Evolutionary conservation across 2,113 vertebrate genomes (phyloP).

Genomic region (Motacilla alba): DNA sequence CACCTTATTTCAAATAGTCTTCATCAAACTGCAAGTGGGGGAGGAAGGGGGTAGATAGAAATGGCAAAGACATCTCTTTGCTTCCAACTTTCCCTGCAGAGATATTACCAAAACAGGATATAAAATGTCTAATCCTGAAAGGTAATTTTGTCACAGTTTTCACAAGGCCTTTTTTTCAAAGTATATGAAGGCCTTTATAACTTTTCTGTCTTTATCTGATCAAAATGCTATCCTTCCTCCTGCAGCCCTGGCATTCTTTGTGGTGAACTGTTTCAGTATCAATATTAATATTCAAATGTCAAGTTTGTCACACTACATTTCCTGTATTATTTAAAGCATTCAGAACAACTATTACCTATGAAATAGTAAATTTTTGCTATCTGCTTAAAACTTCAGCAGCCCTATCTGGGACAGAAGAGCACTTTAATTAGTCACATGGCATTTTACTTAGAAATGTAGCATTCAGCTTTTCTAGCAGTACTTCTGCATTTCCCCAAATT

Average conservation of each 20-base stretch:
- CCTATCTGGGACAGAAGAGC: conserved; percentile 39
- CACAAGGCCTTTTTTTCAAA: not conserved
- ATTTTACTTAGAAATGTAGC: conserved; percentile 2
- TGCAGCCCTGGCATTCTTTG: conserved; percentile 64
- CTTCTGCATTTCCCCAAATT: conserved; percentile 13
- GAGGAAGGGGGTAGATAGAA: not conserved
- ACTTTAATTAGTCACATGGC: not conserved
- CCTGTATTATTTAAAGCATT: conserved; percentile 71
- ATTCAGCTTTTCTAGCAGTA: not conserved
- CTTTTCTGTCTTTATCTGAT: conserved; percentile 45
- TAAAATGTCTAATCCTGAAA: not conserved
- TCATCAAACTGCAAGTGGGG: not conserved
- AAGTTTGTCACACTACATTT: conserved; percentile 74
- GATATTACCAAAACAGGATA: not conserved
- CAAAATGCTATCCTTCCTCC: conserved; percentile 39
- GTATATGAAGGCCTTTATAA: conserved; percentile 11
- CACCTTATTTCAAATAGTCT: not conserved
- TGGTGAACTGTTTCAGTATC: conserved; percentile 74
- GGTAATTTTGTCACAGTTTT: not conserved
- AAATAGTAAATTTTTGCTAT: conserved; percentile 62
- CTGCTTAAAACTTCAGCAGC: conserved; percentile 53
- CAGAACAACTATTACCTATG: conserved; percentile 65
- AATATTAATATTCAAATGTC: conserved; percentile 77
- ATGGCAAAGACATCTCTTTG: not conserved
- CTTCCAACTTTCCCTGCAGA: not conserved